Percentiles rank a stretch among this genome's conserved stretches.
These are phyloP conservation scores for Acipenser transmontanus DNA, from an alignment of 2,797 vertebrate species.

Conservation along the genomic window DNA sequence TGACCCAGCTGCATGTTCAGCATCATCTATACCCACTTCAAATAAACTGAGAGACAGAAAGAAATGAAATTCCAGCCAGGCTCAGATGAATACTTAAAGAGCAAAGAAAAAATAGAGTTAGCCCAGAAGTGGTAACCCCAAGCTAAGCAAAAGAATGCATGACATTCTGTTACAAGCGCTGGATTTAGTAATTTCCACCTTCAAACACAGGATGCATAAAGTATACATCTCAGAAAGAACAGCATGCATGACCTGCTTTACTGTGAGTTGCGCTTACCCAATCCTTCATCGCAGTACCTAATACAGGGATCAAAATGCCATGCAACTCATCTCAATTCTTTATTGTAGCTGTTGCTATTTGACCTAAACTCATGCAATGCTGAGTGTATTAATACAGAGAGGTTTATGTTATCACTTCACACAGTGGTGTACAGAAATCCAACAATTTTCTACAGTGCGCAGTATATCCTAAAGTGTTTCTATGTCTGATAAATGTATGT, in stretches of 20 bases:
- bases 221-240: constrained; percentile 17
- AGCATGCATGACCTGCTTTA: constrained; percentile 44
- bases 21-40: no score
- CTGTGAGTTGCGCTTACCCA: constrained; percentile 22
- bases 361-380: constrained; percentile 1
- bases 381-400: constrained; percentile 1
- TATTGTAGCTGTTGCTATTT: background rate
- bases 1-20: no score
- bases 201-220: constrained; percentile 37
- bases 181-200: constrained; percentile 34
- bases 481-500: no score
- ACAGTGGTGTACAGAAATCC: background rate
- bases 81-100: constrained; percentile 43
- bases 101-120: constrained; percentile 20
- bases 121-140: constrained; percentile 15
- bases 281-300: constrained; percentile 34
- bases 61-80: constrained; percentile 46
- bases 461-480: no score
- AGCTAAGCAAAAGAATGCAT: constrained; percentile 38
- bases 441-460: no score
- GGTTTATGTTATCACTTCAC: background rate
- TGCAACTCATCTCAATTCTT: constrained; percentile 22
- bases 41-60: constrained; percentile 3
- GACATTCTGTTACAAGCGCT: constrained; percentile 45
- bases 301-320: constrained; percentile 36